Percentiles rank a stretch among this genome's conserved stretches.
These are phyloP conservation scores for Netelia fuscicornis DNA, from an alignment of 2,888 invertebrate genomes.

Conservation along the genomic window DNA sequence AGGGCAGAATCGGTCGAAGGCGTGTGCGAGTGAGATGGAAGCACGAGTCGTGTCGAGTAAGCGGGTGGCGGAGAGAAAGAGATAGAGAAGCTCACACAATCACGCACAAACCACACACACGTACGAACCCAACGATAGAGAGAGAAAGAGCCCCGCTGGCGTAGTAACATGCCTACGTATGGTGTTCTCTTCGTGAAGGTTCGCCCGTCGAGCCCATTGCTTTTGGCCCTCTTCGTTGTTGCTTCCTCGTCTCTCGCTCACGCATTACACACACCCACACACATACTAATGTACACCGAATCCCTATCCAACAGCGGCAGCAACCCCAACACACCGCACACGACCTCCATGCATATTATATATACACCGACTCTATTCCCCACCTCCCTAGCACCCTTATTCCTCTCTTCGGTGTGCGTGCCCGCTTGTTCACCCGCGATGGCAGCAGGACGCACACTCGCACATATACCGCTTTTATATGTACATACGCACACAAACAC, in stretches of 20 bases:
- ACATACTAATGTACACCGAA: slow-evolving; percentile 25
- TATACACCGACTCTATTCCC: slow-evolving; percentile 61
- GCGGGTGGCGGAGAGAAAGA: slow-evolving; percentile 64
- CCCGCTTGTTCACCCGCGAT: slow-evolving; percentile 51
- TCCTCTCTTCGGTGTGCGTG: slow-evolving; percentile 51
- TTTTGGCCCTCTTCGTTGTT: slow-evolving; percentile 60
- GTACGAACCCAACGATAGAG: slow-evolving; percentile 28
- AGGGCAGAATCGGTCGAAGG: slow-evolving; percentile 39
- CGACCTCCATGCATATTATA: slow-evolving; percentile 51
- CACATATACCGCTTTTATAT: not conserved
- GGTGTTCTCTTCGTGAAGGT: slow-evolving; percentile 49
- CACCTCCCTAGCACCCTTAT: slow-evolving; percentile 10
- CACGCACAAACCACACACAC: slow-evolving; percentile 15
- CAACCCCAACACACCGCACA: slow-evolving; percentile 58
- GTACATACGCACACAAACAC: not conserved
- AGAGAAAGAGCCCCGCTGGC: slow-evolving; percentile 47
- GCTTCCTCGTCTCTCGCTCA: slow-evolving; percentile 47
- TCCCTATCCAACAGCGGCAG: slow-evolving; percentile 43
- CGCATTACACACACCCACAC: slow-evolving; percentile 25
- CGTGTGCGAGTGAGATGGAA: slow-evolving; percentile 75
- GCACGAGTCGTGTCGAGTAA: slow-evolving; percentile 72
- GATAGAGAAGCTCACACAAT: not conserved
- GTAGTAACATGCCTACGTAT: slow-evolving; percentile 45
- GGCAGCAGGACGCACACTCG: slow-evolving; percentile 42
- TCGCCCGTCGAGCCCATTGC: slow-evolving; percentile 61